Evolutionary conservation across 2,888 invertebrate genomes (phyloP).

Genomic region (Eristalinus aeneus): DNA sequence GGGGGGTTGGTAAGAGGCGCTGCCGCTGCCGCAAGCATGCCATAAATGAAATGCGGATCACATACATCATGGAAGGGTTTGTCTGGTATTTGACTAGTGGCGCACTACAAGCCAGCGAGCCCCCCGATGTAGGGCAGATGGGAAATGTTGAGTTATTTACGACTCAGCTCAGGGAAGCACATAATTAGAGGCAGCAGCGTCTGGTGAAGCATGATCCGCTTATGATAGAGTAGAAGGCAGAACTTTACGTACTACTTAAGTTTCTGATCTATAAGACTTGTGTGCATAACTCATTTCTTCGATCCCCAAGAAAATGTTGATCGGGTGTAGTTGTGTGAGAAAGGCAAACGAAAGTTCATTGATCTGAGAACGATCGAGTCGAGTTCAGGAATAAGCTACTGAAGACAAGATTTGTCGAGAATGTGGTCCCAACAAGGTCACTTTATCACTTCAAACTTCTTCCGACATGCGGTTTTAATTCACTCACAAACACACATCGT

Average conservation of each 20-base stretch:
- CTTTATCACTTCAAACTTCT: not conserved
- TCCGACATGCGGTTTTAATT: constrained; percentile 10
- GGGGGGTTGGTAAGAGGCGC: constrained; percentile 4
- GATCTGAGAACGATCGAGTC: not conserved
- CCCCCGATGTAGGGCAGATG: constrained; percentile 16
- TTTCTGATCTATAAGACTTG: not conserved
- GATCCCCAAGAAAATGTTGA: too few species aligned
- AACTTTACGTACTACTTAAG: not conserved
- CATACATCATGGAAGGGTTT: constrained; percentile 48
- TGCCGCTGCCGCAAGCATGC: not conserved
- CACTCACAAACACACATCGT: not conserved
- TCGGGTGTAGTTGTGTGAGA: not conserved
- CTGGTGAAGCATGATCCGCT: not conserved
- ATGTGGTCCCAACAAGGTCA: not conserved
- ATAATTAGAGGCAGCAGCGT: not conserved
- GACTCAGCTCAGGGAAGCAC: not conserved
- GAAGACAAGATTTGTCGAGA: not conserved
- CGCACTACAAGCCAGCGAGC: not conserved
- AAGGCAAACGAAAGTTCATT: not conserved
- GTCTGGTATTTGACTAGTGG: constrained; percentile 34
- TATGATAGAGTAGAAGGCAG: not conserved
- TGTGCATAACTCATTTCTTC: not conserved
- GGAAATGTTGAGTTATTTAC: not conserved
- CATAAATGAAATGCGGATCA: constrained; percentile 51
- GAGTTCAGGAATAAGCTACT: not conserved